phyloP scores from a whole-genome alignment of 1,140 invertebrate genomes.

The Drosophila bifasciata region DNA sequence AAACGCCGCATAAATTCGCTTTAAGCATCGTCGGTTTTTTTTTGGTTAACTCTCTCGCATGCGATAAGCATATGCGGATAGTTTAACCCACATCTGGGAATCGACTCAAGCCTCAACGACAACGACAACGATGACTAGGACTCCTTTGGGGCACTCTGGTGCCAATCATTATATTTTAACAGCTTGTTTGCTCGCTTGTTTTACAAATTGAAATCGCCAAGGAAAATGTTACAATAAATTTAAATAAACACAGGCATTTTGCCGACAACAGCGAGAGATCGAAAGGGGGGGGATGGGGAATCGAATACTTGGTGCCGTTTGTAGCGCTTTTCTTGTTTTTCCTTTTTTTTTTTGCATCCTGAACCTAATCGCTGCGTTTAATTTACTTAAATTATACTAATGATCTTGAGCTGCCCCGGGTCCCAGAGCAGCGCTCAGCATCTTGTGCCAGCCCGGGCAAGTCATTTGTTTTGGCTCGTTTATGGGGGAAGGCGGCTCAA shows the following conservation, averaged over 20 bases:
- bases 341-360: constrained; percentile 51
- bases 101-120: too few relatives aligned
- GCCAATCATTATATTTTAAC: constrained; percentile 83
- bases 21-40: constrained; percentile 22
- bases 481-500: constrained; percentile 76
- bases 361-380: constrained; percentile 83
- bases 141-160: constrained; percentile 29
- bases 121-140: too few relatives aligned
- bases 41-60: constrained; percentile 12
- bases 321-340: constrained; percentile 22
- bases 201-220: constrained; percentile 83
- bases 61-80: constrained; percentile 75
- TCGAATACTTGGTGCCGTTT: constrained; percentile 48
- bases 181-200: constrained; percentile 82
- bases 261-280: constrained; percentile 34
- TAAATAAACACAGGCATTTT: constrained; percentile 80
- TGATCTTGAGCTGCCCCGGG: constrained; percentile 72
- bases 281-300: neutral
- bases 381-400: constrained; percentile 84
- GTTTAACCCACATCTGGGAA: constrained; percentile 67
- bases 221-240: constrained; percentile 81
- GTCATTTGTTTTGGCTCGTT: constrained; percentile 81
- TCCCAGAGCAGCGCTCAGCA: constrained; percentile 25
- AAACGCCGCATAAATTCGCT: constrained; percentile 77
- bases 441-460: constrained; percentile 35